Evolutionary conservation across 2,888 invertebrate genomes (phyloP).

Genomic region (Himalopsyche tibetana): DNA sequence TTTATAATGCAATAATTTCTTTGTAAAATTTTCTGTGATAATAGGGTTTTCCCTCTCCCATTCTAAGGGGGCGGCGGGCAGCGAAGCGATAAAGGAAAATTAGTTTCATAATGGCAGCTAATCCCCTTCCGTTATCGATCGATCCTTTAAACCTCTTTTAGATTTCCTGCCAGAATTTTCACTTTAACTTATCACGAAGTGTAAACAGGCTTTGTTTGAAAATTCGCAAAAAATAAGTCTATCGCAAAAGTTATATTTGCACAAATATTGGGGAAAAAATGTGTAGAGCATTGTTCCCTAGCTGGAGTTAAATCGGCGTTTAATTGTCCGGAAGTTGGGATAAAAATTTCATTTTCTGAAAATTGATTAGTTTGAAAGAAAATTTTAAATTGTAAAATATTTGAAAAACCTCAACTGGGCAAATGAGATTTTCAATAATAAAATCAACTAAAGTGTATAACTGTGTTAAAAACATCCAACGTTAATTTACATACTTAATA

Average conservation of each 20-base stretch:
- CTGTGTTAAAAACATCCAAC: too few species aligned
- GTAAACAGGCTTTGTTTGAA: constrained; percentile 36
- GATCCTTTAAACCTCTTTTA: constrained; percentile 35
- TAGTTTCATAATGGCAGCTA: constrained; percentile 62
- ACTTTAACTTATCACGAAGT: constrained; percentile 34
- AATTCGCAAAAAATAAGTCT: constrained; percentile 17
- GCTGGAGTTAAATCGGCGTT: not conserved
- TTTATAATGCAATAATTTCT: constrained; percentile 35
- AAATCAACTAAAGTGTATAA: too few species aligned
- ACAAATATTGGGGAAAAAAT: not conserved
- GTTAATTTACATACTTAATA: too few species aligned
- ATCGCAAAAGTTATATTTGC: constrained; percentile 8
- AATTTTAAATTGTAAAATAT: too few species aligned
- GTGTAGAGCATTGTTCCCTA: not conserved
- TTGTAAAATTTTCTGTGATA: constrained; percentile 23
- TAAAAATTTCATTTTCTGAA: not conserved
- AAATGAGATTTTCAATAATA: too few species aligned
- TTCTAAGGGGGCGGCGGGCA: constrained; percentile 44
- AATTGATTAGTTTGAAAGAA: not conserved
- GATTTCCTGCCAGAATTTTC: constrained; percentile 44
- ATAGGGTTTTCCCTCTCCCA: constrained; percentile 19
- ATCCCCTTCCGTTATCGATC: constrained; percentile 59
- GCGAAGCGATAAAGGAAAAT: constrained; percentile 61
- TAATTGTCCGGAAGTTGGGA: constrained; percentile 16
- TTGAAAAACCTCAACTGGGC: too few species aligned